Evolutionary conservation across 1,140 invertebrate genomes (phyloP), one percentile per base, ranked within the genome.

Genomic region (Trypoxylus dichotomus): DNA sequence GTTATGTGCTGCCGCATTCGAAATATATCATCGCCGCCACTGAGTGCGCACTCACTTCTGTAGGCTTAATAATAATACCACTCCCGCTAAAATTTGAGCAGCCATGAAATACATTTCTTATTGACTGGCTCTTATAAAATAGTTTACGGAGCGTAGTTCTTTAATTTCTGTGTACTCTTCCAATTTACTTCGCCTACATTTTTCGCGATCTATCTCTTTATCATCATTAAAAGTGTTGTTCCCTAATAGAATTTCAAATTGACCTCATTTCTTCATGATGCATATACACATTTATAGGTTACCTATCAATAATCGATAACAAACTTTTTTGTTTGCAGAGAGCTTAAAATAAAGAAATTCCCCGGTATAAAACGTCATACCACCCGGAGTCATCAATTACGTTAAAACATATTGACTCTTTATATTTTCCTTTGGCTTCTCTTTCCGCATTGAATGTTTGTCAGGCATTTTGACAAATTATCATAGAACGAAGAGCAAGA

Each of bases 391-490:
- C 24, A 68, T 68, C 60, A 68, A 68, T 68, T 68, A 68, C 60
- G 24, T 27, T 68, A 27, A 68, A 68, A 68, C 60, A 68, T 68
- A 68, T 68, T 68, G 25, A 68, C 11, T 68, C 60, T 68, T 29
- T 68, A 68, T 68, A 68, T 68, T 68, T 24, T 68, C 60, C 47
- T 13, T 68, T 24, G 19, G 60, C 24, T 11, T 68, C 24, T 29
- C 24, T 68, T 15, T 68, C 60, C 27, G 19, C 60, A 29, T 68
- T 68, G 8, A 68, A 68, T 68, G 27, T 68, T 24, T 29, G 13
- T 24, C 27, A 68, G 60, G 24, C 27, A 24, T 68, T 29, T 27
- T 68, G 60, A 68, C 11, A 68, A 27, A 68, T 68, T 68, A 27
- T 24, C 21, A 13, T 24, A 19, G 47, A 68, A 27, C 60, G 60